phyloP scores from a whole-genome alignment of 2,888 invertebrate species.

The Glyphotaelius pellucidus region DNA sequence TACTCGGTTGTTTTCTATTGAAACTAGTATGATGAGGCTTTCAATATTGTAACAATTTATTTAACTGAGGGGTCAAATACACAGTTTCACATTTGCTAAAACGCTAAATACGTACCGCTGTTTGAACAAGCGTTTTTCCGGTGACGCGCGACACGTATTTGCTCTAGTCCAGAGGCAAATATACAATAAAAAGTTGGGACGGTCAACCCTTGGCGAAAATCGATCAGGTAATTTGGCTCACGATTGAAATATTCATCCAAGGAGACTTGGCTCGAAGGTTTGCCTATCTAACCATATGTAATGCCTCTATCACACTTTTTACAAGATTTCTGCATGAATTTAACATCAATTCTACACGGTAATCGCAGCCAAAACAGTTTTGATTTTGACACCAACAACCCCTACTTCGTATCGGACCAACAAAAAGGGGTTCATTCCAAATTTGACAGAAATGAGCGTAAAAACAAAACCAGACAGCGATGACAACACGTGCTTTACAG shows the following conservation, averaged over 20 bases:
- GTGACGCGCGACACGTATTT: conserved; percentile 20
- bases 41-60: background rate
- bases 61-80: background rate
- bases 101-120: background rate
- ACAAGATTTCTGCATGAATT: background rate
- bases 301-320: background rate
- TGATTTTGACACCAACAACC: conserved; percentile 43
- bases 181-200: conserved; percentile 17
- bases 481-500: background rate
- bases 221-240: conserved; percentile 43
- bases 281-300: conserved; percentile 15
- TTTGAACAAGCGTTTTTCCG: conserved; percentile 11
- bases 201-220: conserved; percentile 39
- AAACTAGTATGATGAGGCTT: background rate
- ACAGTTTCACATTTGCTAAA: conserved; percentile 7
- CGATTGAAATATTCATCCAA: conserved; percentile 30
- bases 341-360: too few species aligned
- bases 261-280: conserved; percentile 14
- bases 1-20: background rate
- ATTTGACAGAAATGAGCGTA: conserved; percentile 53
- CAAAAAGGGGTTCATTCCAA: conserved; percentile 42
- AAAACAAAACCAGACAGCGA: conserved; percentile 40
- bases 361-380: conserved; percentile 7
- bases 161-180: background rate
- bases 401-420: conserved; percentile 18